phyloP scores from a whole-genome alignment of 2,888 invertebrate genomes.

The Habrosyne pyritoides region DNA sequence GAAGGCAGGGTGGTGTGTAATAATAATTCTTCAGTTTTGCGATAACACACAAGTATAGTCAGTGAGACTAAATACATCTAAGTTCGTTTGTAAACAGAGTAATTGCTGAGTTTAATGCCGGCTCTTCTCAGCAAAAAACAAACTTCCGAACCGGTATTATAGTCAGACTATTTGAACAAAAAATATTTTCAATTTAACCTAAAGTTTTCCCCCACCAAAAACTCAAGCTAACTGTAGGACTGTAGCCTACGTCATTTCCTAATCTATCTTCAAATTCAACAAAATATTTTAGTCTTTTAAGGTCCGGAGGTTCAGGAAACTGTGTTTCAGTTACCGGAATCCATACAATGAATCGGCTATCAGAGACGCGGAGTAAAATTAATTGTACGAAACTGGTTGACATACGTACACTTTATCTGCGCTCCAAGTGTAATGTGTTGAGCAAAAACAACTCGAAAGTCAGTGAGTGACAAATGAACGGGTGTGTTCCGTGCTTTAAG shows the following conservation, averaged over 20 bases:
- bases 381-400: background rate
- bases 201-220: too few species aligned
- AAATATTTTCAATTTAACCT: too few species aligned
- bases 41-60: too few species aligned
- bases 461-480: constrained; percentile 27
- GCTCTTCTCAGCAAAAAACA: background rate
- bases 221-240: too few species aligned
- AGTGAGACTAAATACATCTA: too few species aligned
- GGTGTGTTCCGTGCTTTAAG: constrained; percentile 8
- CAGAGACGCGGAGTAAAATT: background rate
- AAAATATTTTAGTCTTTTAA: background rate
- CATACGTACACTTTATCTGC: background rate
- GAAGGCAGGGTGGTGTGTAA: too few species aligned
- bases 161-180: too few species aligned
- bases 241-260: too few species aligned
- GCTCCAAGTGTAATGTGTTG: constrained; percentile 22
- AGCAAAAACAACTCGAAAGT: constrained; percentile 29
- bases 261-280: background rate
- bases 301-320: background rate
- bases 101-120: too few species aligned
- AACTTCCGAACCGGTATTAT: too few species aligned
- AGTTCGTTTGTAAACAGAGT: too few species aligned
- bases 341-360: background rate
- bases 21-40: too few species aligned
- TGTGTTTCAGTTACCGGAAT: background rate